phyloP scores from a whole-genome alignment of 2,113 vertebrate species.

The Charadrius vociferus region DNA sequence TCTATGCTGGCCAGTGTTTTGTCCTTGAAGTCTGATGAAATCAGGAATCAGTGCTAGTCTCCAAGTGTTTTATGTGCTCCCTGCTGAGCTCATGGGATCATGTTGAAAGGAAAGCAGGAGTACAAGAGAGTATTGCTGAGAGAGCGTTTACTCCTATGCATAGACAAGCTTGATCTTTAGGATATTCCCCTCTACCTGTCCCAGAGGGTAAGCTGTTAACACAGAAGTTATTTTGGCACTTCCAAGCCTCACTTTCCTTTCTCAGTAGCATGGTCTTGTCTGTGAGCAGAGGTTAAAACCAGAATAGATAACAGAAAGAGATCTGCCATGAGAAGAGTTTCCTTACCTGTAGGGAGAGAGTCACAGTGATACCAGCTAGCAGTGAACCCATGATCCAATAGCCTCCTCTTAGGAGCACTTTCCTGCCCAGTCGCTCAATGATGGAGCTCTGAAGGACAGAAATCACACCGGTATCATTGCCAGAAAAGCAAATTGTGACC shows the following conservation, averaged over 20 bases:
- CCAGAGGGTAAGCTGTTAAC: background rate
- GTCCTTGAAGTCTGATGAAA: background rate
- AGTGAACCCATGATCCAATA: conserved; percentile 77
- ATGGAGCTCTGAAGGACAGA: conserved; percentile 73
- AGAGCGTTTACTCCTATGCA: background rate
- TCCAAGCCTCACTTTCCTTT: background rate
- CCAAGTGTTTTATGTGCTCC: background rate
- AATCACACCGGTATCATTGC: background rate
- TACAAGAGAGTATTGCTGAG: background rate
- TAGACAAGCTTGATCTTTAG: background rate
- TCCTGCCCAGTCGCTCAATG: conserved; percentile 79
- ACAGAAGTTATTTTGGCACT: background rate
- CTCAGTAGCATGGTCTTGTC: background rate
- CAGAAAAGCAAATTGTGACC: background rate
- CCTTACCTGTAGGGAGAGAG: conserved; percentile 78
- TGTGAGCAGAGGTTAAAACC: background rate
- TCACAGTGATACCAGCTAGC: conserved; percentile 72
- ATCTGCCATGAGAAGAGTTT: background rate
- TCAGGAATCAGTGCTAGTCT: background rate
- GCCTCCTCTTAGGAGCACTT: conserved; percentile 76
- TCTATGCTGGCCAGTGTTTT: background rate
- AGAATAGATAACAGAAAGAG: background rate
- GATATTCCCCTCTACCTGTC: background rate
- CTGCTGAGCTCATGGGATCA: background rate
- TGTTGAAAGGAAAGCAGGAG: background rate